phyloP scores from a whole-genome alignment of 2,888 invertebrate genomes.

The Perdita meconis region DNA sequence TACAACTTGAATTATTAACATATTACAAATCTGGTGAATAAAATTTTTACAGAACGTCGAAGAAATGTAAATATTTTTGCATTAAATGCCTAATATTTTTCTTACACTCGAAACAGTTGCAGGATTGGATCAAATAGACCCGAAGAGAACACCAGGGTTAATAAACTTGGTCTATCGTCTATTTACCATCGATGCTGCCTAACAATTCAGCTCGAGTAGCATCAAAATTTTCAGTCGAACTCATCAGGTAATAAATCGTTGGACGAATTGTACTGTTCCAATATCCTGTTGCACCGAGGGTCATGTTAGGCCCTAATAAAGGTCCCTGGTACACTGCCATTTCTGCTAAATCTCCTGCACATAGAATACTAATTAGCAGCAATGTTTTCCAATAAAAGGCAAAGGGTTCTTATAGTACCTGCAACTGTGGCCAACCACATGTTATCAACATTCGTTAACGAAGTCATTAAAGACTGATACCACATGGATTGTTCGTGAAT shows the following conservation, averaged over 20 bases:
- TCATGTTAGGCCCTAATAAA: conserved; percentile 84
- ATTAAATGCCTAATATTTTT: too few relatives aligned
- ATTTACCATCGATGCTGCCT: conserved; percentile 88
- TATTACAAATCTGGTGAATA: too few relatives aligned
- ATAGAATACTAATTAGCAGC: neutral
- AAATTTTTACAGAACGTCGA: too few relatives aligned
- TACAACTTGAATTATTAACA: too few relatives aligned
- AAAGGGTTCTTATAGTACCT: conserved; percentile 80
- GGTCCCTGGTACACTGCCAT: conserved; percentile 88
- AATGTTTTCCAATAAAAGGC: neutral
- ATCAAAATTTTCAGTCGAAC: conserved; percentile 86
- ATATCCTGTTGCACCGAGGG: conserved; percentile 86
- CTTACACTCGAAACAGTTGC: too few relatives aligned
- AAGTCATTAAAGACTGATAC: conserved; percentile 67
- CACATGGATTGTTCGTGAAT: conserved; percentile 71
- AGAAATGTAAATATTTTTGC: too few relatives aligned
- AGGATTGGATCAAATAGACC: too few relatives aligned
- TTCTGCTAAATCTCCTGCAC: conserved; percentile 88
- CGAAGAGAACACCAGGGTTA: too few relatives aligned
- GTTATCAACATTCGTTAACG: conserved; percentile 85
- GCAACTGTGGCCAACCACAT: conserved; percentile 87
- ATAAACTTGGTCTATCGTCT: neutral
- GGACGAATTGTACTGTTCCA: conserved; percentile 89
- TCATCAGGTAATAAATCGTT: conserved; percentile 85
- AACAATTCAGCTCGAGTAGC: conserved; percentile 89